Evolutionary conservation across 1,140 invertebrate species (phyloP).

Genomic region (Tetragonula clypearis): DNA sequence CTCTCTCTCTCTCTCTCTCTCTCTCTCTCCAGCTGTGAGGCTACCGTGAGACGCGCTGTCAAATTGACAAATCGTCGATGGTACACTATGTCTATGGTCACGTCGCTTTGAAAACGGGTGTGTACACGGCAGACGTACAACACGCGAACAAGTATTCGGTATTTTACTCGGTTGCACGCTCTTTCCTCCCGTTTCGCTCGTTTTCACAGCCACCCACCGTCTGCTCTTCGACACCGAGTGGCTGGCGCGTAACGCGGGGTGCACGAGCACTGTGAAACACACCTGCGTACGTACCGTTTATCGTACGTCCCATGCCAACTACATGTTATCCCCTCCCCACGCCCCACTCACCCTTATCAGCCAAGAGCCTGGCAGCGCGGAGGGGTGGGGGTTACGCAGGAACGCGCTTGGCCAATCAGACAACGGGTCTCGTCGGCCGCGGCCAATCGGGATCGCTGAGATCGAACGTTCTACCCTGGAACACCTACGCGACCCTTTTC

Average conservation of each 20-base stretch:
- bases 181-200: slow-evolving; percentile 4
- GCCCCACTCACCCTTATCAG: not conserved
- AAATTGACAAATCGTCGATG: not conserved
- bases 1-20: not conserved
- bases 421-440: slow-evolving; percentile 12
- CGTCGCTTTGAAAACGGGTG: not conserved
- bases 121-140: not conserved
- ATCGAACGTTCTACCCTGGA: slow-evolving; percentile 50
- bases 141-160: not conserved
- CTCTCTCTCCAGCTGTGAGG: not conserved
- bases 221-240: slow-evolving; percentile 29
- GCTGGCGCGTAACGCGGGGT: slow-evolving; percentile 51
- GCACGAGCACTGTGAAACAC: slow-evolving; percentile 49
- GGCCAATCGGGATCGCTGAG: slow-evolving; percentile 42
- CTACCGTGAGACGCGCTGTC: not conserved
- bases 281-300: slow-evolving; percentile 44
- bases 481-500: slow-evolving; percentile 62
- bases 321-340: slow-evolving; percentile 3
- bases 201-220: slow-evolving; percentile 20
- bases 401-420: slow-evolving; percentile 32
- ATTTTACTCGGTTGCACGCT: not conserved
- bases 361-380: too few species aligned
- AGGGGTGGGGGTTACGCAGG: not conserved
- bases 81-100: not conserved
- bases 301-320: not conserved